These are phyloP conservation scores for Cosmia trapezina DNA, from an alignment of 2,888 invertebrate species.

Conservation along the genomic window DNA sequence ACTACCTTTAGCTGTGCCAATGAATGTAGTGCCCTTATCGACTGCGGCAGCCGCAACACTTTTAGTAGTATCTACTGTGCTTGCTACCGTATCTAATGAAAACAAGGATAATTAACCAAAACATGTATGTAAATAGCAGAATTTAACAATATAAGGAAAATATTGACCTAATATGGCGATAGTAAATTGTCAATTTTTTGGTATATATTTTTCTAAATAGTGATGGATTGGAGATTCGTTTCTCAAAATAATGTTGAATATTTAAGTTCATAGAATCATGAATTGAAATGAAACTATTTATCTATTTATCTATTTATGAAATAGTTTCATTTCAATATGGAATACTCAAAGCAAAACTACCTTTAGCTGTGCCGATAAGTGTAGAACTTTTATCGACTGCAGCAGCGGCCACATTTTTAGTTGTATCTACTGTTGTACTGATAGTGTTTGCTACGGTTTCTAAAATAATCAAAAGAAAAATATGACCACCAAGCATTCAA, in stretches of 20 bases:
- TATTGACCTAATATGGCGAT: background rate
- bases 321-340: no score
- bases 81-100: constrained; percentile 67
- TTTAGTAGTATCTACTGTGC: constrained; percentile 74
- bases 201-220: constrained; percentile 4
- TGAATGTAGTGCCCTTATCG: constrained; percentile 69
- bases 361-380: constrained; percentile 70
- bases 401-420: constrained; percentile 74
- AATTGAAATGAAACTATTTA: background rate
- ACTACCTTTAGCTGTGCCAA: constrained; percentile 74
- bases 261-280: background rate
- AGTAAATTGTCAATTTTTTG: background rate
- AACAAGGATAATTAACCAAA: constrained; percentile 30
- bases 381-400: constrained; percentile 74
- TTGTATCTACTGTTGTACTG: constrained; percentile 72
- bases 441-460: constrained; percentile 73
- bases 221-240: background rate
- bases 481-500: background rate
- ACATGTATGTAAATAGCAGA: background rate
- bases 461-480: constrained; percentile 57
- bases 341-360: constrained; percentile 38
- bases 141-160: constrained; percentile 26
- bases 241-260: background rate
- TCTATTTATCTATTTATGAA: no score
- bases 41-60: constrained; percentile 67